Conservation (phyloP, 2,797 vertebrate genomes). For the Aphelocoma californica region DNA sequence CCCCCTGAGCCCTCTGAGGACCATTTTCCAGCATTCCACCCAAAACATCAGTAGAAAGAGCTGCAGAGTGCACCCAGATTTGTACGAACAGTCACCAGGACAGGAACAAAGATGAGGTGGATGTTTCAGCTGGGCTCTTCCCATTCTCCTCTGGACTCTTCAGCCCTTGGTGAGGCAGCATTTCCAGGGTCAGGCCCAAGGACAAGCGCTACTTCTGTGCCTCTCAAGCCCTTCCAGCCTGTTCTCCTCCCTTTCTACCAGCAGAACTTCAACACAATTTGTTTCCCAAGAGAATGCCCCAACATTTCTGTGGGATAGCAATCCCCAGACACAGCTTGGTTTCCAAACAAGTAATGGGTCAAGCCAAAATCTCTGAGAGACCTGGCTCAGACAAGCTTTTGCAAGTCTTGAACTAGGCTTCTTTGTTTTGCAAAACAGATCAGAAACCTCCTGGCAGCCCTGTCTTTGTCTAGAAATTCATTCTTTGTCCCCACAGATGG, state of each 20-base stretch:
- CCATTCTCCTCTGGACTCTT: neutral
- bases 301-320: neutral
- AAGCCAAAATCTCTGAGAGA: neutral
- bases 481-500: conserved; percentile 16
- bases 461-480: neutral
- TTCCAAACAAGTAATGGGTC: conserved; percentile 18
- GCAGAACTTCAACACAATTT: neutral
- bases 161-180: neutral
- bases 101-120: accelerated
- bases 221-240: neutral
- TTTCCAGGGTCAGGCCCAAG: neutral
- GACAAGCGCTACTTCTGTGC: neutral
- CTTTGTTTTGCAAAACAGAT: conserved; percentile 36
- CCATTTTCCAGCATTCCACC: neutral
- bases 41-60: neutral
- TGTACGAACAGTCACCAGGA: neutral
- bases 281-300: neutral
- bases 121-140: neutral
- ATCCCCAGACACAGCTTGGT: neutral
- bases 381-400: conserved; percentile 3
- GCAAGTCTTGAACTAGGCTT: neutral
- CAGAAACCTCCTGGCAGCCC: neutral
- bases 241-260: neutral
- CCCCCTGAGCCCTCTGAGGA: neutral
- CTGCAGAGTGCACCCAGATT: neutral